Percentiles rank a stretch among this genome's conserved stretches.
Conservation (phyloP, 2,113 vertebrate species). For the Myrmecophaga tridactyla region DNA sequence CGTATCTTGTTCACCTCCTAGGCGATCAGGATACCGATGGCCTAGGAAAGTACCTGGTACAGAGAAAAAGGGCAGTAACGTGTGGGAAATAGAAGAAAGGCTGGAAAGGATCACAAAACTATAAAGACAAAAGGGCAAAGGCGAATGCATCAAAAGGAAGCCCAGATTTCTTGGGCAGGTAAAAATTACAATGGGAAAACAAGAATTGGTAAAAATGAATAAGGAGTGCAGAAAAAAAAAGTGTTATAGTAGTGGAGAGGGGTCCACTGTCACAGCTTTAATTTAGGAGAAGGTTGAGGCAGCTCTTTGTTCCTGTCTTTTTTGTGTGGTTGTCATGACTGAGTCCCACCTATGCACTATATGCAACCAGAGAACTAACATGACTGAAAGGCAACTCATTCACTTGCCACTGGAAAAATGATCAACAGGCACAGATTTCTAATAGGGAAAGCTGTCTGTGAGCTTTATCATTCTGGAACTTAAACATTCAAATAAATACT, state of each 20-base stretch:
- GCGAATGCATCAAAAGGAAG: background rate
- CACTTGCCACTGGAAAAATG: background rate
- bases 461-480: background rate
- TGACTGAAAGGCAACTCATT: background rate
- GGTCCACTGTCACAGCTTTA: background rate
- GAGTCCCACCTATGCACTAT: background rate
- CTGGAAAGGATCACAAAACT: background rate
- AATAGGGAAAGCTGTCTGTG: background rate
- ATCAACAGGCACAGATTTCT: background rate
- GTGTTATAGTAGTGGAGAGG: background rate
- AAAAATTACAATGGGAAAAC: background rate
- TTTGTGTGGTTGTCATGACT: background rate
- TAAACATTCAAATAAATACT: constrained; percentile 5
- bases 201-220: background rate
- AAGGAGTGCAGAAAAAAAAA: background rate
- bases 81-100: background rate
- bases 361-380: background rate
- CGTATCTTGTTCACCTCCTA: background rate
- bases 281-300: background rate
- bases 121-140: background rate
- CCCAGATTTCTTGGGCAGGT: background rate
- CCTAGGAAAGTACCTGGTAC: background rate
- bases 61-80: background rate
- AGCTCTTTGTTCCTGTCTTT: background rate
- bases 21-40: background rate